Conservation (phyloP, 2,888 invertebrate genomes). For the Netelia melanura region DNA sequence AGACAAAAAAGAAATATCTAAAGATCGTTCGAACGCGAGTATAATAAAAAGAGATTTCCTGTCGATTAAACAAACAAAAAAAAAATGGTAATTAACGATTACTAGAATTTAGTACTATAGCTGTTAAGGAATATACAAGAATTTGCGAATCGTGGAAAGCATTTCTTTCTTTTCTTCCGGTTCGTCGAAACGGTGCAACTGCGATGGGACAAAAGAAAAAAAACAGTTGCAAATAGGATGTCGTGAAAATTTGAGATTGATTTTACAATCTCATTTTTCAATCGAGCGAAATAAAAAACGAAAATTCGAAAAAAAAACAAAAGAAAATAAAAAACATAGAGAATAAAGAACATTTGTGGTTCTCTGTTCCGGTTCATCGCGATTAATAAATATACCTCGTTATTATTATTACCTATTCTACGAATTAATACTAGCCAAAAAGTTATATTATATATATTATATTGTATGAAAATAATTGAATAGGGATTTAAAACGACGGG, state of each 20-base stretch:
- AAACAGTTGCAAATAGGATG: slow-evolving; percentile 9
- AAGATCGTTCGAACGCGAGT: slow-evolving; percentile 35
- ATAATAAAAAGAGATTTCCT: slow-evolving; percentile 19
- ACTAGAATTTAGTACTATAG: slow-evolving; percentile 50
- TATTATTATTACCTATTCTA: slow-evolving; percentile 81
- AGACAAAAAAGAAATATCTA: slow-evolving; percentile 2
- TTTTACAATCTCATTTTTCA: slow-evolving; percentile 62
- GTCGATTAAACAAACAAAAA: slow-evolving; percentile 19
- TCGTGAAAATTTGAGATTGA: slow-evolving; percentile 58
- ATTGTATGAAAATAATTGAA: slow-evolving; percentile 57
- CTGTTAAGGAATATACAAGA: slow-evolving; percentile 47
- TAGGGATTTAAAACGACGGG: slow-evolving; percentile 52
- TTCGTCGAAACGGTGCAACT: slow-evolving; percentile 1
- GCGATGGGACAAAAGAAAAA: slow-evolving; percentile 20
- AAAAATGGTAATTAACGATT: slow-evolving; percentile 36
- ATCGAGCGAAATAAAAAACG: slow-evolving; percentile 16
- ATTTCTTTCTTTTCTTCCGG: background rate
- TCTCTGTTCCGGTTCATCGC: slow-evolving; percentile 17
- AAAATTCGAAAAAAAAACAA: slow-evolving; percentile 20
- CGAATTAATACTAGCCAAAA: slow-evolving; percentile 80
- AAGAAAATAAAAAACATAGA: background rate
- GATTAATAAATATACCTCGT: slow-evolving; percentile 78
- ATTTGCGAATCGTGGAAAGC: slow-evolving; percentile 21
- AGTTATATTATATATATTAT: slow-evolving; percentile 64
- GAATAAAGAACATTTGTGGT: slow-evolving; percentile 7